Evolutionary conservation across 1,140 invertebrate genomes (phyloP), one percentile per base, ranked within the genome.

Genomic region (Uloborus diversus): DNA sequence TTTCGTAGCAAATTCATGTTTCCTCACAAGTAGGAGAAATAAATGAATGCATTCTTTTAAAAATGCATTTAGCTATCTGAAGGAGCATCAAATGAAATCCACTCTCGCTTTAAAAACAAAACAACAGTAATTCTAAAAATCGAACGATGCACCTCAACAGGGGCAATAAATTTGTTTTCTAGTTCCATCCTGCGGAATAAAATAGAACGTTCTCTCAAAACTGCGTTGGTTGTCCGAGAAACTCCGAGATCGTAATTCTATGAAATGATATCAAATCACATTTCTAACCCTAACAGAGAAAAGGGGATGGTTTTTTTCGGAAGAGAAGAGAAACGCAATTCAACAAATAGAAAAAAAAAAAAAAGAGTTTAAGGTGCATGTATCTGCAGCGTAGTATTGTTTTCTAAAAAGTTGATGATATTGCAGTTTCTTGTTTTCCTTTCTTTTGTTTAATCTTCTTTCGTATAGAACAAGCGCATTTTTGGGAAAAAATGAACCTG

Each of bases 371-470:
- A 57, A 56, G 51, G 23, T 56, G 23, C 51, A 9, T 47, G 9
- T 47, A 47, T 47, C 9, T 9, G 37, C 7, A 47, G 37, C 35
- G 33, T 0, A 23, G 57, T 47, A 57, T 57, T 70, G 30, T 57
- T 70, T 57, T 25, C 20, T 70, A 53, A 57, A 70, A 70, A 59
- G 28, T 56, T 70, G 68, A 70, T 70, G 68, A 70, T 57, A 70
- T 70, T 70, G 68, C 68, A 56, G 51, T 35, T 47, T 32, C 4
- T 20, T 17, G 30, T 20, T 37, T 20, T 70, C 37, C 32, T 62
- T 62, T 57, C 51, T 70, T 70, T 70, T n/a, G n/a, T 70, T 70
- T 70, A 70, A 70, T 70, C 68, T 57, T 27, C 32, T 70, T 70
- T 56, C 32, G 9, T 7, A n/a, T n/a, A n/a, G n/a, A n/a, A n/a